Conservation (phyloP, 2,113 vertebrate species). For the Balaeniceps rex region DNA sequence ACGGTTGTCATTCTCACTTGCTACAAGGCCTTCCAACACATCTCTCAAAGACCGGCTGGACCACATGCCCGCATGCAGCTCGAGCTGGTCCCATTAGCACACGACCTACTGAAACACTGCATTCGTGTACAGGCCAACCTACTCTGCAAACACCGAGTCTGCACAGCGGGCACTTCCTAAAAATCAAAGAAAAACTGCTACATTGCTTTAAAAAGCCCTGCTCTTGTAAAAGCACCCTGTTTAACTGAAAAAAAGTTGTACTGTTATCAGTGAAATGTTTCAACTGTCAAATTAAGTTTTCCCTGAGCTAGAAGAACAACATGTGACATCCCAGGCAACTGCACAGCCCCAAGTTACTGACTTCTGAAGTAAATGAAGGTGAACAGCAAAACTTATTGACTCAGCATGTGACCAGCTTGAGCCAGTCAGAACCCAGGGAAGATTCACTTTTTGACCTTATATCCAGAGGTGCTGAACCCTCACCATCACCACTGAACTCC, state of each 20-base stretch:
- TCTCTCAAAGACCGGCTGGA: neutral
- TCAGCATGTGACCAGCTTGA: neutral
- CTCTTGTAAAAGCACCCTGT: neutral
- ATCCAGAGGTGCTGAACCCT: neutral
- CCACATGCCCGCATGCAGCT: fast-evolving
- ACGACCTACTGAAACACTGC: neutral
- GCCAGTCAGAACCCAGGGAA: neutral
- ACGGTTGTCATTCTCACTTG: neutral
- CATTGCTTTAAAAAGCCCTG: neutral
- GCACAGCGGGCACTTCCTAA: neutral
- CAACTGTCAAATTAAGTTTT: neutral
- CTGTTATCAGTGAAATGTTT: neutral
- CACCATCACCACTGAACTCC: neutral
- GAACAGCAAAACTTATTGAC: neutral
- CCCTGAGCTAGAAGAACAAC: neutral
- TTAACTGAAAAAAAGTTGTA: neutral
- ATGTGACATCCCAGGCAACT: neutral
- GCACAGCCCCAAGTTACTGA: neutral
- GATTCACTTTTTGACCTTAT: neutral
- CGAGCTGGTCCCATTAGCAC: neutral
- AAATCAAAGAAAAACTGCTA: neutral
- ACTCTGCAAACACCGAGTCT: neutral
- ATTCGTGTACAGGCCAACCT: neutral
- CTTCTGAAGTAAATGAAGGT: neutral
- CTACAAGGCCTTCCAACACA: neutral